phyloP scores from a whole-genome alignment of 37 sponge, comb jelly and placozoan genomes.

The Halichondria panicea region DNA sequence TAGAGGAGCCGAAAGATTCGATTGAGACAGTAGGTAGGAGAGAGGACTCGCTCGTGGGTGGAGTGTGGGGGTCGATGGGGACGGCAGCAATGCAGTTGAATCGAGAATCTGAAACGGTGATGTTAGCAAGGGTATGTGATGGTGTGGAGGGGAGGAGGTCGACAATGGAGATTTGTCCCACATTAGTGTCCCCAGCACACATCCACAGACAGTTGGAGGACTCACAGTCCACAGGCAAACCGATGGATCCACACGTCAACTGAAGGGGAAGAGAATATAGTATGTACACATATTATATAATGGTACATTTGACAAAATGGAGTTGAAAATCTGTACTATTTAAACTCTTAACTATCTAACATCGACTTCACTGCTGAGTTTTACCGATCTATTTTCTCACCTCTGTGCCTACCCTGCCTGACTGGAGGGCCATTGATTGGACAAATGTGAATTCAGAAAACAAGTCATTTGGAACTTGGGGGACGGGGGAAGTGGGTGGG shows the following conservation, averaged over 20 bases:
- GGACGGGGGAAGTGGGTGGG: slow-evolving; percentile 37
- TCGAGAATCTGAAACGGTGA: slow-evolving; percentile 59
- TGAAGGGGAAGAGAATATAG: slow-evolving; percentile 3
- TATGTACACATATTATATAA: too few species aligned
- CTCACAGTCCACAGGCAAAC: slow-evolving; percentile 35
- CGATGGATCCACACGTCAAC: slow-evolving; percentile 62
- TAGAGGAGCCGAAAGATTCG: neutral
- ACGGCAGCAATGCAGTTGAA: slow-evolving; percentile 53
- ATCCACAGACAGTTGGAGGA: slow-evolving; percentile 66
- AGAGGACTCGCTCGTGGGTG: neutral
- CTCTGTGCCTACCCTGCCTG: slow-evolving; percentile 55
- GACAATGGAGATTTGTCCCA: slow-evolving; percentile 69
- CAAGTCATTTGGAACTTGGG: too few species aligned
- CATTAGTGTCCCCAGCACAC: slow-evolving; percentile 57
- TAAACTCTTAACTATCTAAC: too few species aligned
- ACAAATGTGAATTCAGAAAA: slow-evolving; percentile 42
- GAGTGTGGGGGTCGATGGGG: neutral
- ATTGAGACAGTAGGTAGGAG: too few species aligned
- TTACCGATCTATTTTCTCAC: slow-evolving; percentile 22
- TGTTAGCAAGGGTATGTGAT: slow-evolving; percentile 55
- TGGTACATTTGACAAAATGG: too few species aligned
- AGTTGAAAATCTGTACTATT: too few species aligned
- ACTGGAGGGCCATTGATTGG: slow-evolving; percentile 52
- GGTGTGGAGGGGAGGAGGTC: slow-evolving; percentile 20
- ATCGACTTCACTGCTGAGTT: too few species aligned